Conservation (phyloP, 2,797 vertebrate species). For the Poecilia velifera region DNA sequence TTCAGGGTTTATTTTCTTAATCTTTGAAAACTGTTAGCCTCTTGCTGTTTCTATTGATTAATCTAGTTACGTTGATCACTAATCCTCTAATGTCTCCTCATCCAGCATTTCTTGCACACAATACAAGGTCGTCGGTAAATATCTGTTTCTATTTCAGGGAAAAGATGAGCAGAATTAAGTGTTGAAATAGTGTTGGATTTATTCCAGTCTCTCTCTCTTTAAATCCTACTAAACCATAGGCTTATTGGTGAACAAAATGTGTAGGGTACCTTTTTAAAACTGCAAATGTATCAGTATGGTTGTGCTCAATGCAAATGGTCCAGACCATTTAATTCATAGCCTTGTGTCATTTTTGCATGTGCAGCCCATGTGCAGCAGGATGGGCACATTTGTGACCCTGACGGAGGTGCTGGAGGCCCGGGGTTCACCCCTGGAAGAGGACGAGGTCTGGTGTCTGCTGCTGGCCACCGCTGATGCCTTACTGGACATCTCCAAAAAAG, state of each 20-base stretch:
- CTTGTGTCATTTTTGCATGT: slow-evolving; percentile 16
- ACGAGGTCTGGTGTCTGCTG: slow-evolving; percentile 90
- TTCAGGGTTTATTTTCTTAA: slow-evolving; percentile 1
- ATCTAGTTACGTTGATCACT: slow-evolving; percentile 2
- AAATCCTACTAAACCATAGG: slow-evolving; percentile 35
- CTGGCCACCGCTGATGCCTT: slow-evolving; percentile 79
- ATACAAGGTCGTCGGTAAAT: neutral
- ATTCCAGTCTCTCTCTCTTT: slow-evolving; percentile 21
- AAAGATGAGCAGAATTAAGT: neutral
- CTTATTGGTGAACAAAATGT: slow-evolving; percentile 21
- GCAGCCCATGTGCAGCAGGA: slow-evolving; percentile 59
- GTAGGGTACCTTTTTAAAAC: neutral
- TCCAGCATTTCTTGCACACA: neutral
- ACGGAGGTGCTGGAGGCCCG: slow-evolving; percentile 86
- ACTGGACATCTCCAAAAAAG: slow-evolving; percentile 82
- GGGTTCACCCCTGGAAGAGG: slow-evolving; percentile 87
- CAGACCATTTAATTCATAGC: neutral
- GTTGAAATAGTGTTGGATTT: slow-evolving; percentile 11
- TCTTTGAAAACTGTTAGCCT: slow-evolving; percentile 11
- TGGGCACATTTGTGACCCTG: slow-evolving; percentile 89
- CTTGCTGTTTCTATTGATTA: neutral
- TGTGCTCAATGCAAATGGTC: neutral
- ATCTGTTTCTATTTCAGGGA: neutral
- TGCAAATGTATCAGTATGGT: neutral
- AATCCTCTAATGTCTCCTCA: neutral